Conservation (phyloP, 2,888 invertebrate species). For the Amphipyra berbera region DNA sequence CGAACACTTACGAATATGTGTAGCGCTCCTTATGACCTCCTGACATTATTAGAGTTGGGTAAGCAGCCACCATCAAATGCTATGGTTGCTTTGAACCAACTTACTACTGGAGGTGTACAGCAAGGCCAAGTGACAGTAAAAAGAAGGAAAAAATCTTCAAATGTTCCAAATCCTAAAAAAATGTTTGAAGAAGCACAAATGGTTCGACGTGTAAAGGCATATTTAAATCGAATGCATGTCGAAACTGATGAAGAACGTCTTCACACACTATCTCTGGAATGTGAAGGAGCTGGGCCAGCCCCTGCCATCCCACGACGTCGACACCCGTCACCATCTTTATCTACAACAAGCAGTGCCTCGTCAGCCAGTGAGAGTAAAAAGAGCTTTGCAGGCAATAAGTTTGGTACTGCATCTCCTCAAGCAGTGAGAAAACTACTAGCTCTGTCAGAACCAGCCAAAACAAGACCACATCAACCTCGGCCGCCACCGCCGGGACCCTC, state of each 20-base stretch:
- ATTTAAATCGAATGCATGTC: constrained; percentile 97
- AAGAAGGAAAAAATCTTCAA: constrained; percentile 96
- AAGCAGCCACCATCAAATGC: constrained; percentile 96
- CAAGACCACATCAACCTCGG: constrained; percentile 96
- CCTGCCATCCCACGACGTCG: constrained; percentile 92
- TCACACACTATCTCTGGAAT: constrained; percentile 96
- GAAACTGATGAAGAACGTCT: constrained; percentile 97
- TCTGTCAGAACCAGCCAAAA: constrained; percentile 96
- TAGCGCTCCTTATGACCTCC: constrained; percentile 96
- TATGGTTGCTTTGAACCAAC: constrained; percentile 96
- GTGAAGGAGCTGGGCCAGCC: constrained; percentile 93
- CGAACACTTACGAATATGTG: constrained; percentile 97
- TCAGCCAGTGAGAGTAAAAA: constrained; percentile 94
- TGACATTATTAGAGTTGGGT: constrained; percentile 95
- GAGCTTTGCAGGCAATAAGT: constrained; percentile 91
- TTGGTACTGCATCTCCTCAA: constrained; percentile 98
- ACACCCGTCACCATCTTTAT: constrained; percentile 97
- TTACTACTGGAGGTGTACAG: constrained; percentile 93
- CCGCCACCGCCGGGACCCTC: constrained; percentile 91
- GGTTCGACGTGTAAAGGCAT: constrained; percentile 98
- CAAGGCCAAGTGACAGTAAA: constrained; percentile 96
- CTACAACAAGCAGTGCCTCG: constrained; percentile 97
- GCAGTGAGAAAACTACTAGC: constrained; percentile 98
- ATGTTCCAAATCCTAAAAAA: constrained; percentile 98
- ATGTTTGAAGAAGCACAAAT: constrained; percentile 99